Conservation (phyloP, 2,888 invertebrate species). For the Drosophila infuscata region DNA sequence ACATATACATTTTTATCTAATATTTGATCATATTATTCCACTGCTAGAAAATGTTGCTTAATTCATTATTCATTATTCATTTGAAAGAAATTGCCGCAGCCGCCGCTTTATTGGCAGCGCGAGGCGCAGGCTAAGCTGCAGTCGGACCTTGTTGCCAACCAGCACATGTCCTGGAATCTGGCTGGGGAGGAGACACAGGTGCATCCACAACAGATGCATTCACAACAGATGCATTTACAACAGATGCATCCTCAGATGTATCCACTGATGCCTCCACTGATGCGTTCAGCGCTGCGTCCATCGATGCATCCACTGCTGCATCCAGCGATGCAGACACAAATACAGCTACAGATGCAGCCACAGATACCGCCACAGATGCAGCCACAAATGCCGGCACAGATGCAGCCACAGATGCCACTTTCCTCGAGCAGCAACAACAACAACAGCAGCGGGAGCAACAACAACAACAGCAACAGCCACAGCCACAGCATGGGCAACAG, state of each 20-base stretch:
- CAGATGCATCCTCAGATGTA: not conserved
- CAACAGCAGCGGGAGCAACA: not conserved
- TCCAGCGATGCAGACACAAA: not conserved
- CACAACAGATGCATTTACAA: not conserved
- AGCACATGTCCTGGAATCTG: conserved; percentile 6
- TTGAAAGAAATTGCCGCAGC: conserved; percentile 69
- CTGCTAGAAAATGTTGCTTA: not conserved
- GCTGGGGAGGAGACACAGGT: not conserved
- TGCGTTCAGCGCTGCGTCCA: not conserved
- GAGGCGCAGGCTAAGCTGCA: conserved; percentile 36
- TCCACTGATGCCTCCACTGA: not conserved
- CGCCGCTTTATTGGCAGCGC: conserved; percentile 72
- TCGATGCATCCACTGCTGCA: not conserved
- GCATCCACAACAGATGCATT: not conserved
- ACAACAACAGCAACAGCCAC: not conserved
- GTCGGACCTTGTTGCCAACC: conserved; percentile 13
- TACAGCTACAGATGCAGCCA: not conserved
- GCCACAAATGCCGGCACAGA: not conserved
- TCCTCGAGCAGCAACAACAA: conserved; percentile 16
- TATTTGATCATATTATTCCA: not conserved
- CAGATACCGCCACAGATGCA: not conserved
- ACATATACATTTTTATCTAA: not conserved
- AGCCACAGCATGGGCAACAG: not conserved
- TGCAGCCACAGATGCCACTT: conserved; percentile 3
- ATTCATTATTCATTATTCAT: too few species aligned